These are phyloP conservation scores for Pterocles gutturalis DNA, from an alignment of 2,113 vertebrate genomes.

Conservation along the genomic window DNA sequence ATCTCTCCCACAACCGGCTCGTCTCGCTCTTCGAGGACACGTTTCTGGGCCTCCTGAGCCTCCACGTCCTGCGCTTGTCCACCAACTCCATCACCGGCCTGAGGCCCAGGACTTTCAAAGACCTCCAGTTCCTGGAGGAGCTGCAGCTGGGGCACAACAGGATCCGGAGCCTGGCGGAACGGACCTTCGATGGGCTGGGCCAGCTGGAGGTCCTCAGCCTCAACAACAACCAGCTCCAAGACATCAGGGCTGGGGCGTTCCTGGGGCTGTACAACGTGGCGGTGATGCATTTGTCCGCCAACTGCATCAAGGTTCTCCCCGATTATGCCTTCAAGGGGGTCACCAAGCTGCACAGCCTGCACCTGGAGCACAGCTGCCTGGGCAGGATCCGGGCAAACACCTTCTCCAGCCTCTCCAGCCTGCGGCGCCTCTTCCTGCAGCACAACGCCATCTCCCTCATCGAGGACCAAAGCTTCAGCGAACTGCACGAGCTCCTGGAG, in stretches of 20 bases:
- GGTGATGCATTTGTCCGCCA: constrained; percentile 91
- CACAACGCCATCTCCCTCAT: constrained; percentile 83
- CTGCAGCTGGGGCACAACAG: constrained; percentile 89
- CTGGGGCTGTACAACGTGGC: constrained; percentile 86
- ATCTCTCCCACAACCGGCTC: constrained; percentile 92
- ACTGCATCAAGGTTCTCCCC: constrained; percentile 85
- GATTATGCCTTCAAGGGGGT: constrained; percentile 88
- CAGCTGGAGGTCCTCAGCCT: constrained; percentile 91
- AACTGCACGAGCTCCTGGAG: constrained; percentile 85
- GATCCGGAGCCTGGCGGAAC: constrained; percentile 82
- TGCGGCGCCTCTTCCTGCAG: constrained; percentile 91
- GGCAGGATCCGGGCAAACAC: constrained; percentile 79
- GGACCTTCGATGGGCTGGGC: constrained; percentile 88
- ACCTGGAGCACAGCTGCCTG: constrained; percentile 90
- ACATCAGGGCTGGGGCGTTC: constrained; percentile 84
- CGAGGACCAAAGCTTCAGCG: constrained; percentile 85
- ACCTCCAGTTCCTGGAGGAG: constrained; percentile 93
- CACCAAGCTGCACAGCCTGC: constrained; percentile 90
- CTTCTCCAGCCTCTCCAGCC: constrained; percentile 85
- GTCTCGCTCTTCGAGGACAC: constrained; percentile 87
- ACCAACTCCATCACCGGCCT: constrained; percentile 87
- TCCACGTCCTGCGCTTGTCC: constrained; percentile 91
- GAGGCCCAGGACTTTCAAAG: constrained; percentile 88
- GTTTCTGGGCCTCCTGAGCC: constrained; percentile 86
- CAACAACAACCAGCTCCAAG: constrained; percentile 91